A percentile compares a stretch with the other conserved stretches of the same genome.
Conservation (phyloP, 2,113 vertebrate species). For the Mixornis gularis region DNA sequence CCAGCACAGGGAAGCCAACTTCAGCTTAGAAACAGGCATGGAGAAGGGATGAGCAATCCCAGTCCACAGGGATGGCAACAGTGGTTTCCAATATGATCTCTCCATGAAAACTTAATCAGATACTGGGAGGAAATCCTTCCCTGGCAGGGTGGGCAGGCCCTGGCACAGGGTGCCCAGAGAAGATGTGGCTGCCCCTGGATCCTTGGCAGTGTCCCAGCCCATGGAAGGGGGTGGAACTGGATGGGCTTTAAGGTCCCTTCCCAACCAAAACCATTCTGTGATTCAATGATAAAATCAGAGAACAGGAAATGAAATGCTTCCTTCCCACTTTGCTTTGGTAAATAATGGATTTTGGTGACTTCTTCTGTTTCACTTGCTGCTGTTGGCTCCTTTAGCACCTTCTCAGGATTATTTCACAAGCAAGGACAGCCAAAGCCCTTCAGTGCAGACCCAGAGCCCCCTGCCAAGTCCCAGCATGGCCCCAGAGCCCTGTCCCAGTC, state of each 20-base stretch:
- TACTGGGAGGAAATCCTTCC: neutral
- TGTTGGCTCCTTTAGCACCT: too few relatives aligned
- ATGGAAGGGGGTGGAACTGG: rapidly evolving
- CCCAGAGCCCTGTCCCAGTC: neutral
- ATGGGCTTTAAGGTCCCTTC: rapidly evolving
- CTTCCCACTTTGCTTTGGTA: neutral
- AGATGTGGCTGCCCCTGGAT: neutral
- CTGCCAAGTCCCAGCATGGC: neutral
- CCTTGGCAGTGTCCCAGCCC: neutral
- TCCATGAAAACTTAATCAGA: neutral
- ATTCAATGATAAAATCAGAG: neutral
- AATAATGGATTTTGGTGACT: neutral
- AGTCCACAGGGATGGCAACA: rapidly evolving
- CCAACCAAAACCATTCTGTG: neutral
- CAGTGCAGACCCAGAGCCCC: neutral
- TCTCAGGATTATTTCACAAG: rapidly evolving
- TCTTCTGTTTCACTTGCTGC: neutral
- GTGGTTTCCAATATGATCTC: rapidly evolving
- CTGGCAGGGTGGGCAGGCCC: neutral
- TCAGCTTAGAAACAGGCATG: neutral
- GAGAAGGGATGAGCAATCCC: neutral
- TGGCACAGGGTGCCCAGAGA: neutral
- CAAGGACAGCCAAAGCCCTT: neutral
- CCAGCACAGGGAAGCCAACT: neutral
- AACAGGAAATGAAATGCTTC: neutral